These are phyloP conservation scores for Rhizomys pruinosus DNA, from an alignment of 2,113 vertebrate genomes.

Conservation along the genomic window DNA sequence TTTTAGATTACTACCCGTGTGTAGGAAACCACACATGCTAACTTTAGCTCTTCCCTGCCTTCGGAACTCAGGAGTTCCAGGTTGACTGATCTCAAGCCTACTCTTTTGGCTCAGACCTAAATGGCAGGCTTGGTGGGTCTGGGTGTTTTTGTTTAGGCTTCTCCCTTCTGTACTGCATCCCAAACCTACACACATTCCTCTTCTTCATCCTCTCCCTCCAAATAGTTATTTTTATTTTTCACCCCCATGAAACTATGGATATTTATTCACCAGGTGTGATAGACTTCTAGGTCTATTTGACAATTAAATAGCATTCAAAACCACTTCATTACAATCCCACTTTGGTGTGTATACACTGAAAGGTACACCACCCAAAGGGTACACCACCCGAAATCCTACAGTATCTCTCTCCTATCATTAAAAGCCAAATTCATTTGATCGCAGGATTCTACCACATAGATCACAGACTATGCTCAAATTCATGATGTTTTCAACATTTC, in stretches of 20 bases:
- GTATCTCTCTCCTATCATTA: background rate
- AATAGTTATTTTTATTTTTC: background rate
- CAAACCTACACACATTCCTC: background rate
- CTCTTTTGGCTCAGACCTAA: conserved; percentile 82
- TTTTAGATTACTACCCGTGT: conserved; percentile 87
- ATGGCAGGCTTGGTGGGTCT: conserved; percentile 45
- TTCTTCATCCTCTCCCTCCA: background rate
- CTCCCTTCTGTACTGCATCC: conserved; percentile 8
- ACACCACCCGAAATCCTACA: background rate
- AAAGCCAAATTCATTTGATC: background rate
- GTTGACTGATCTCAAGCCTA: conserved; percentile 85
- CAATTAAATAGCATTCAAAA: background rate
- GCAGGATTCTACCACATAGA: background rate
- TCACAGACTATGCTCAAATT: background rate
- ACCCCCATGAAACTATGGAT: background rate
- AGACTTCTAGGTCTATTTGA: background rate
- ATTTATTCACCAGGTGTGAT: background rate
- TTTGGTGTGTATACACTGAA: background rate
- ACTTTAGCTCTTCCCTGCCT: conserved; percentile 86
- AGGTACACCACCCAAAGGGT: background rate
- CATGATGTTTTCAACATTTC: background rate
- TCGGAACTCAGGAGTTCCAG: conserved; percentile 81
- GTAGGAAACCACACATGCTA: conserved; percentile 87
- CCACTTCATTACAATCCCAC: background rate
- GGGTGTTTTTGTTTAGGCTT: background rate